Percentiles rank a stretch among this genome's conserved stretches.
Evolutionary conservation across 2,797 vertebrate species (phyloP).

Genomic region (Moxostoma hubbsi): DNA sequence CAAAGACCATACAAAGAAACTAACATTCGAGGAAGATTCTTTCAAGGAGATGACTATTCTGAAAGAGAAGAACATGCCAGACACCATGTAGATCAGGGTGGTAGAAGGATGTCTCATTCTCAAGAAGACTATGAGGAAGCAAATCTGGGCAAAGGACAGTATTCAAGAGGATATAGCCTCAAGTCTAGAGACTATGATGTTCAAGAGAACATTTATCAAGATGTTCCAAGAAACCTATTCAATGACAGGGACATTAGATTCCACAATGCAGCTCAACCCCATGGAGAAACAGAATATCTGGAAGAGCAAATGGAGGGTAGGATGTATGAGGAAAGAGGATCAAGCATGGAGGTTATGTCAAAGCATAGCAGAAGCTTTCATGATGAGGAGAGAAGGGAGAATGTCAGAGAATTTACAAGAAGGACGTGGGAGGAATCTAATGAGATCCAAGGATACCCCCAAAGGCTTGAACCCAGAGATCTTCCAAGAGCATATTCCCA

Average conservation of each 20-base stretch:
- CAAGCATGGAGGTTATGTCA: slow-evolving; percentile 22
- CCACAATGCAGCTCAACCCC: background rate
- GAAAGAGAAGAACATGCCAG: slow-evolving; percentile 15
- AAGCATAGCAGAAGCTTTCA: slow-evolving; percentile 18
- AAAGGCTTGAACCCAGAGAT: slow-evolving; percentile 13
- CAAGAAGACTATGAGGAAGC: slow-evolving; percentile 21
- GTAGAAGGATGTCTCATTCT: background rate
- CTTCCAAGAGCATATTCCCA: slow-evolving; percentile 10
- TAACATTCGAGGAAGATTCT: slow-evolving; percentile 35
- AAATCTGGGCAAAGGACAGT: slow-evolving; percentile 19
- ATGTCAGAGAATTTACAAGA: slow-evolving; percentile 18
- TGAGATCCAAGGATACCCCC: slow-evolving; percentile 28
- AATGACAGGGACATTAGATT: slow-evolving; percentile 29
- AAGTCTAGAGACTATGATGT: slow-evolving; percentile 14
- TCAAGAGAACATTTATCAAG: slow-evolving; percentile 21
- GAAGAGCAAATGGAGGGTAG: slow-evolving; percentile 5
- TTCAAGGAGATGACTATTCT: background rate
- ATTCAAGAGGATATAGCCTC: slow-evolving; percentile 1
- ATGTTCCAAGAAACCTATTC: slow-evolving; percentile 17
- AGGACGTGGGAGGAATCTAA: slow-evolving; percentile 5
- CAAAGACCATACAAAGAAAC: slow-evolving; percentile 57
- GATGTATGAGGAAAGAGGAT: slow-evolving; percentile 29
- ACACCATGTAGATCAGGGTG: slow-evolving; percentile 12
- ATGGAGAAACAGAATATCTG: slow-evolving; percentile 12
- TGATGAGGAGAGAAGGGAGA: slow-evolving; percentile 22